Evolutionary conservation across 2,797 vertebrate genomes (phyloP).

Genomic region (Tragopan temminckii): DNA sequence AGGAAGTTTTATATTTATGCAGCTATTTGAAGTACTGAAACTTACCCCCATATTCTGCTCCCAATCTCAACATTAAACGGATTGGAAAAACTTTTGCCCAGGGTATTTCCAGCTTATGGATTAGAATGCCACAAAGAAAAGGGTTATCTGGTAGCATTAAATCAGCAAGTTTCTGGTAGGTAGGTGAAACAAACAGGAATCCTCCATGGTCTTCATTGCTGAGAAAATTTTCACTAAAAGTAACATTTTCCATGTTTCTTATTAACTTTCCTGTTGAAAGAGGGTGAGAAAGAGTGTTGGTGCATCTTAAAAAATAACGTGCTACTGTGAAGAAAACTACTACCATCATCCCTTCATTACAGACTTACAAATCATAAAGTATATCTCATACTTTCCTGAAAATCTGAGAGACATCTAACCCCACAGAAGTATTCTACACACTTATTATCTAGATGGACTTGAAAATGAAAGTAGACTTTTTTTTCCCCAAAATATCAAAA

Average conservation of each 20-base stretch:
- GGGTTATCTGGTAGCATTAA: conserved; percentile 85
- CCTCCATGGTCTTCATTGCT: conserved; percentile 92
- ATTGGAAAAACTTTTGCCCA: conserved; percentile 98
- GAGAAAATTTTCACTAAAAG: conserved; percentile 92
- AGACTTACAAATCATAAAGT: background rate
- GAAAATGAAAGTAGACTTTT: background rate
- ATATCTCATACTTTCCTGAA: background rate
- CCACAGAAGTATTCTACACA: background rate
- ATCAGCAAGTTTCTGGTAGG: conserved; percentile 88
- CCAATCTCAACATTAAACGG: conserved; percentile 91
- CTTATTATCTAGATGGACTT: background rate
- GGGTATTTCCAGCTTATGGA: conserved; percentile 94
- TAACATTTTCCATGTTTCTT: conserved; percentile 90
- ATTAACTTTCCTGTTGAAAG: conserved; percentile 87
- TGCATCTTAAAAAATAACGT: background rate
- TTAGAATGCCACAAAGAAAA: conserved; percentile 91
- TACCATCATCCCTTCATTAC: background rate
- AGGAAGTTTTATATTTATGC: background rate
- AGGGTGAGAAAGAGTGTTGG: conserved; percentile 16
- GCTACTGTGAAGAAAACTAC: background rate
- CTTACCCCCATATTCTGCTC: conserved; percentile 89
- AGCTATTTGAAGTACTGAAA: conserved; percentile 3
- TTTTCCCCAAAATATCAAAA: background rate
- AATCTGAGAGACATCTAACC: background rate
- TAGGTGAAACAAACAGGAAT: conserved; percentile 91